Percentiles rank a stretch among this genome's conserved stretches.
phyloP scores from a whole-genome alignment of 2,113 vertebrate species.

The Cyrtonyx montezumae region DNA sequence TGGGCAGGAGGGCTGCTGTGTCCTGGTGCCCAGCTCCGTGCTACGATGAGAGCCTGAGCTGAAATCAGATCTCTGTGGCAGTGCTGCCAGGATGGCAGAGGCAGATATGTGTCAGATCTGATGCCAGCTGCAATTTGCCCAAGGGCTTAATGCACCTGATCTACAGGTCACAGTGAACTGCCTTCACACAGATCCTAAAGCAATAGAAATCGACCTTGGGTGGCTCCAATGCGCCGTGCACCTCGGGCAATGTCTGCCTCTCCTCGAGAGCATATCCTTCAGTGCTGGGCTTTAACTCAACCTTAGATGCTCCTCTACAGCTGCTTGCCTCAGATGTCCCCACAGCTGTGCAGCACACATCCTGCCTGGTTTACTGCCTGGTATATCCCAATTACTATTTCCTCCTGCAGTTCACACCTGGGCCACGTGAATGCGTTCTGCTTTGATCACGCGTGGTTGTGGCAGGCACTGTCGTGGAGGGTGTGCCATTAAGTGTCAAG shows the following conservation, averaged over 20 bases:
- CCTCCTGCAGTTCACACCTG: accelerated
- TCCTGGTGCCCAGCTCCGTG: not conserved
- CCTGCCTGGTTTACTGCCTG: not conserved
- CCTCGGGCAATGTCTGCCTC: not conserved
- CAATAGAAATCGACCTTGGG: not conserved
- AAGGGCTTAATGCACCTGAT: not conserved
- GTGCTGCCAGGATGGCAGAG: not conserved
- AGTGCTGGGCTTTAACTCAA: not conserved
- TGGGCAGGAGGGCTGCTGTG: not conserved
- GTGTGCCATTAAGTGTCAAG: not conserved
- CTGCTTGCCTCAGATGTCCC: not conserved
- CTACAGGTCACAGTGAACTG: not conserved
- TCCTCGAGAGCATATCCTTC: not conserved
- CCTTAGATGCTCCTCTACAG: not conserved
- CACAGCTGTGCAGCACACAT: accelerated
- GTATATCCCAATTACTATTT: not conserved
- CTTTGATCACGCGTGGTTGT: not conserved
- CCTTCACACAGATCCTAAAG: not conserved
- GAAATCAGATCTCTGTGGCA: not conserved
- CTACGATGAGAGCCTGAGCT: not conserved
- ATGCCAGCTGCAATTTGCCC: not conserved
- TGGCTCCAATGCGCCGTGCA: too few relatives aligned
- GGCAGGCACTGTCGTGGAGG: not conserved
- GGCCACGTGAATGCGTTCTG: not conserved
- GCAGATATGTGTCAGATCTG: not conserved